These are phyloP conservation scores for Polydrusus cervinus DNA, from an alignment of 2,888 invertebrate genomes.

Conservation along the genomic window DNA sequence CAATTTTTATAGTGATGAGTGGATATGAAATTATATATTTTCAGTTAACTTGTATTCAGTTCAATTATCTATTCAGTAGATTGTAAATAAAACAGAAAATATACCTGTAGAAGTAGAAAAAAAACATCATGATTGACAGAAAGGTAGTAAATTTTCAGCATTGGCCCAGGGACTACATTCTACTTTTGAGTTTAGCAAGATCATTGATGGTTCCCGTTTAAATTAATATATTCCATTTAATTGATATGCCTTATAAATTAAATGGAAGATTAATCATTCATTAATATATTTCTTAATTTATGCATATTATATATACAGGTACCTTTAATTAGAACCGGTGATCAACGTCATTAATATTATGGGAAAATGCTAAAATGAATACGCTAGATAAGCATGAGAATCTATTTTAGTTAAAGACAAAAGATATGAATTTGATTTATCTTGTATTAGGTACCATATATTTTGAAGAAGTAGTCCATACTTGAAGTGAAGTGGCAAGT, in stretches of 20 bases:
- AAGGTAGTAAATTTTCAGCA: background rate
- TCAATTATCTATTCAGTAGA: too few species aligned
- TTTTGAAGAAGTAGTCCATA: too few species aligned
- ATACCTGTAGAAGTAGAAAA: too few species aligned
- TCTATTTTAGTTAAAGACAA: constrained; percentile 5
- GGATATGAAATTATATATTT: too few species aligned
- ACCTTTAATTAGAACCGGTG: constrained; percentile 32
- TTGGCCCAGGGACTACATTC: constrained; percentile 25
- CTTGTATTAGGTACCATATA: background rate
- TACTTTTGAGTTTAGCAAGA: constrained; percentile 24
- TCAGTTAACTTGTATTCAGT: too few species aligned
- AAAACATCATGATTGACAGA: too few species aligned
- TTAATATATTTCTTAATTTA: constrained; percentile 25
- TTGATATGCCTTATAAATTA: constrained; percentile 42
- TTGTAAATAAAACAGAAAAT: too few species aligned
- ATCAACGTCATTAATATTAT: constrained; percentile 37
- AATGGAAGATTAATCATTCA: constrained; percentile 45
- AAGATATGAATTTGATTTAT: background rate
- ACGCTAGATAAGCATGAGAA: constrained; percentile 7
- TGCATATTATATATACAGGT: constrained; percentile 30
- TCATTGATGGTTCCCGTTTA: constrained; percentile 38
- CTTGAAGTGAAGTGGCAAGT: too few species aligned
- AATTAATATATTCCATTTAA: constrained; percentile 43
- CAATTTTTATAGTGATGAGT: too few species aligned
- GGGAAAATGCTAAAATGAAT: constrained; percentile 34